A percentile compares a stretch with the other conserved stretches of the same genome.
These are phyloP conservation scores for Clarias magur DNA, from an alignment of 2,113 vertebrate genomes.

Conservation along the genomic window DNA sequence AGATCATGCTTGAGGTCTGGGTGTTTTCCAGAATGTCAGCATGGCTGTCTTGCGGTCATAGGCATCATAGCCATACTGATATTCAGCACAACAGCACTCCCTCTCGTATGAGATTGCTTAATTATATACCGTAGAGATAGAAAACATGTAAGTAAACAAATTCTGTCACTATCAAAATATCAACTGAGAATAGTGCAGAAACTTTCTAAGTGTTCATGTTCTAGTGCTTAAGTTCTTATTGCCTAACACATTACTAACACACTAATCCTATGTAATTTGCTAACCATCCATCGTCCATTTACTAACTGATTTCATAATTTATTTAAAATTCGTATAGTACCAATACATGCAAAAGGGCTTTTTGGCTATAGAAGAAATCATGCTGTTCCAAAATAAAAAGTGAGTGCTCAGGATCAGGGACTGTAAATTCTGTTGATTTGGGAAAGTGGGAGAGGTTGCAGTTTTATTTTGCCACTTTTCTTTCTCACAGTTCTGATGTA, in stretches of 20 bases:
- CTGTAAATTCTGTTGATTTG: slow-evolving; percentile 16
- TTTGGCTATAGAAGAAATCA: not conserved
- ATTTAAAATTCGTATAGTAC: not conserved
- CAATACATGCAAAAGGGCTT: not conserved
- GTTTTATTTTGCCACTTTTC: slow-evolving; percentile 10
- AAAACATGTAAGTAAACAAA: no score
- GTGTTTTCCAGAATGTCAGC: no score
- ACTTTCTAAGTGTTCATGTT: not conserved
- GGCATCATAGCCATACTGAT: no score
- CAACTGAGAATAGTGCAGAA: not conserved
- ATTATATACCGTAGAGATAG: not conserved
- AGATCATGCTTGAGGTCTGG: no score
- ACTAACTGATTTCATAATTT: not conserved
- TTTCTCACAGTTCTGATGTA: slow-evolving; percentile 12
- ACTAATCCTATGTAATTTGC: not conserved
- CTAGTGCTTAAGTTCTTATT: not conserved
- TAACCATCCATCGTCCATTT: not conserved
- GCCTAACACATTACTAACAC: not conserved
- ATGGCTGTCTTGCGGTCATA: no score
- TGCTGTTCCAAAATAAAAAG: not conserved
- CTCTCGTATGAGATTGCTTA: not conserved
- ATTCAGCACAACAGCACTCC: no score
- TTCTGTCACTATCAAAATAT: not conserved
- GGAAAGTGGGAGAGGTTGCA: not conserved
- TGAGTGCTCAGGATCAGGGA: slow-evolving; percentile 1